A percentile compares a stretch with the other conserved stretches of the same genome.
Conservation (phyloP, 2,797 vertebrate genomes). For the Coendou prehensilis region DNA sequence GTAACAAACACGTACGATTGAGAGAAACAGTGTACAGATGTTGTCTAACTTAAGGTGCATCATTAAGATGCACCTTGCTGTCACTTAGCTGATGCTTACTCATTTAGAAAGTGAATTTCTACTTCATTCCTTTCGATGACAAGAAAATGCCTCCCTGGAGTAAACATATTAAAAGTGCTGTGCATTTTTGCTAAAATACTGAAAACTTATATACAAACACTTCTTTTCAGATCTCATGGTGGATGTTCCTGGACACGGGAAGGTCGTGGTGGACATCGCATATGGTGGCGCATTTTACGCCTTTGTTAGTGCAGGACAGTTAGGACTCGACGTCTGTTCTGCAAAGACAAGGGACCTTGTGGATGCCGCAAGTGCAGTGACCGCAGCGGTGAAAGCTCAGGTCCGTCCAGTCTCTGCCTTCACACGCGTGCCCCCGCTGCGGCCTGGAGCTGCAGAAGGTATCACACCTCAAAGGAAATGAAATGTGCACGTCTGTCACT, state of each 20-base stretch:
- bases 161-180: neutral
- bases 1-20: neutral
- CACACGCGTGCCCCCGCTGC: neutral
- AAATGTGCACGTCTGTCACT: no score
- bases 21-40: neutral
- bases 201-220: conserved; percentile 45
- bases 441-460: neutral
- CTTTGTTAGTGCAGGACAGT: conserved; percentile 92
- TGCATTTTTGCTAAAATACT: conserved; percentile 20
- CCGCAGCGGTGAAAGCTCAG: conserved; percentile 93
- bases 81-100: neutral
- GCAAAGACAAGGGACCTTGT: conserved; percentile 94
- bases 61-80: neutral
- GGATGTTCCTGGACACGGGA: conserved; percentile 90
- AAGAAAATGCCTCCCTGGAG: neutral
- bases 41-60: neutral
- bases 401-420: conserved; percentile 83
- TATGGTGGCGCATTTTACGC: conserved; percentile 97
- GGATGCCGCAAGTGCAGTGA: conserved; percentile 92
- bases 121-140: neutral
- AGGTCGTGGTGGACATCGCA: conserved; percentile 93
- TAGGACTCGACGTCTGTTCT: conserved; percentile 93
- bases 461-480: neutral
- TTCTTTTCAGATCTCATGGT: conserved; percentile 91
- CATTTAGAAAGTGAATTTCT: conserved; percentile 49